Evolutionary conservation across 2,888 invertebrate species (phyloP), one percentile per base, ranked within the genome.

Genomic region (Catonia carolina): DNA sequence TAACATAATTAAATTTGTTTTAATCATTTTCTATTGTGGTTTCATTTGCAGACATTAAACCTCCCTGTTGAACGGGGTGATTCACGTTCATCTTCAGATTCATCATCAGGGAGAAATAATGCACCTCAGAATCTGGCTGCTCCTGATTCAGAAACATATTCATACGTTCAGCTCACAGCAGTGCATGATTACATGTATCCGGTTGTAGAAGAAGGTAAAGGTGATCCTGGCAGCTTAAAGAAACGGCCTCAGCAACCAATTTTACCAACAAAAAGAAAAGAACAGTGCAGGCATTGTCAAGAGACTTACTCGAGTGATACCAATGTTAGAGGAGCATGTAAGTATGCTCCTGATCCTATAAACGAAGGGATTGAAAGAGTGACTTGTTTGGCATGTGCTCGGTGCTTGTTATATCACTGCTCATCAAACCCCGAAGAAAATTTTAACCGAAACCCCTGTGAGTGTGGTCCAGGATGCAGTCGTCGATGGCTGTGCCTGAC

Each of bases 331-430:
- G 95, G 95, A 58, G 81, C 88, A 52, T 90, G 90, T 70, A 84
- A 87, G 68, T 87, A 80, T 72, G 93, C 93, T 1, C 95, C 95
- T 0, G 94, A 95, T 75, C 81, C 83, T 67, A 82, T 86, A 69
- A 81, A 81, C 63, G 78, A 84, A 22, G 86, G 89, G 67, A 86
- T 95, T 67, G 86, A 93, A 71, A 78, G 80, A 56, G 81, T 90
- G 45, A 83, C 89, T 48, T 94, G 95, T 71, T 84, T 95, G 69
- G 81, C 84, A 64, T 90, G 92, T 72, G 92, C 94, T 15, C 85
- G 86, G 73, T 88, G 92, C 68, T 83, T 94, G 82, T 78, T 93
- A 68, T 95, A 94, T 76, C 94, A 95, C 77, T 95, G 95, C 73
- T 27, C 27, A 27, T 87, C 91, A 82, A 82, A 47, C 15, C 22